Evolutionary conservation across 1,140 invertebrate species (phyloP).

Genomic region (Drosophila sulfurigaster): DNA sequence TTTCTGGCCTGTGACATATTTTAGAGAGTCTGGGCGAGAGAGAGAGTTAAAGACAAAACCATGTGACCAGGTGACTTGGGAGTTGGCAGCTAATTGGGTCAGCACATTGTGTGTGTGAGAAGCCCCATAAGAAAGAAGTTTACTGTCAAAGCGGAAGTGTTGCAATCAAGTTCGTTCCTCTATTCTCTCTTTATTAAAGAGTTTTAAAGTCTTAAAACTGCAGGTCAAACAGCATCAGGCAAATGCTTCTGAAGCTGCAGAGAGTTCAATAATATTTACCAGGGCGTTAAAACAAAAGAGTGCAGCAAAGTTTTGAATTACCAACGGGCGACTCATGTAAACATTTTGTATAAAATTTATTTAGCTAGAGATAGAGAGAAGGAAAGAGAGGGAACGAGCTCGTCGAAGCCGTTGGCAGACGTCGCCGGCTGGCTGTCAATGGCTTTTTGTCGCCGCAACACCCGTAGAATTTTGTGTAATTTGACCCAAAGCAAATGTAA

Average conservation of each 20-base stretch:
- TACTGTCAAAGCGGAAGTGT: constrained; percentile 30
- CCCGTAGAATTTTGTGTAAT: constrained; percentile 83
- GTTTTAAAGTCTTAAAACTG: constrained; percentile 47
- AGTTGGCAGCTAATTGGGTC: constrained; percentile 69
- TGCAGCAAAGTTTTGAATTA: constrained; percentile 74
- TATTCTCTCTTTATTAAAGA: constrained; percentile 1
- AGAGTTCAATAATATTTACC: constrained; percentile 75
- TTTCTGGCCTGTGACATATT: constrained; percentile 48
- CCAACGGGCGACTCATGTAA: constrained; percentile 57
- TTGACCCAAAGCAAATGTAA: constrained; percentile 84
- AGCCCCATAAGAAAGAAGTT: constrained; percentile 24
- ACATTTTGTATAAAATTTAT: constrained; percentile 74
- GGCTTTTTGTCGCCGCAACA: constrained; percentile 79
- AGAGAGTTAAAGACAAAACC: constrained; percentile 23
- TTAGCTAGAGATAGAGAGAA: constrained; percentile 48
- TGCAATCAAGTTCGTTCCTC: not conserved
- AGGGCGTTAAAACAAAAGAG: constrained; percentile 60
- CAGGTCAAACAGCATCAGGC: not conserved
- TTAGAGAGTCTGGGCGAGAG: constrained; percentile 18
- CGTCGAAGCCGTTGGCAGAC: constrained; percentile 41
- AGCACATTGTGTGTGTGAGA: constrained; percentile 32
- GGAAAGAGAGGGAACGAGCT: not conserved
- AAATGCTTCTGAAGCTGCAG: not conserved
- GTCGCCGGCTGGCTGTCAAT: constrained; percentile 66
- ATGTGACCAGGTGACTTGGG: constrained; percentile 38